phyloP scores from a whole-genome alignment of 2,888 invertebrate species.

The Sphinx pinastri region DNA sequence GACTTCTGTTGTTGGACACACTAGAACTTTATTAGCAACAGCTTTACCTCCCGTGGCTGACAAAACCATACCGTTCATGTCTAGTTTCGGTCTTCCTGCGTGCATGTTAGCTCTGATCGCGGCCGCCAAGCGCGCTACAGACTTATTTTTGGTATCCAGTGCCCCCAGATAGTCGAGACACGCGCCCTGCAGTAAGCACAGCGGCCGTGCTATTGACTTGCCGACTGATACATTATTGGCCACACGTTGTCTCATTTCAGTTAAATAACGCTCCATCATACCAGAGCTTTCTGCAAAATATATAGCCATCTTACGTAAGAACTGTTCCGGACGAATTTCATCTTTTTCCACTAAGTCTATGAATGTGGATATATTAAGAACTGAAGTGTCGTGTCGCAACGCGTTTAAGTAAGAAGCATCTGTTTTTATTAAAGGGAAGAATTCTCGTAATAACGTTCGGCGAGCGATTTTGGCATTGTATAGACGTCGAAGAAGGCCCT shows the following conservation, averaged over 20 bases:
- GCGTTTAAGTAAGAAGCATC: constrained; percentile 59
- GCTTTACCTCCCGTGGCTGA: constrained; percentile 54
- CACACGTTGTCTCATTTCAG: constrained; percentile 30
- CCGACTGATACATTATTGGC: constrained; percentile 16
- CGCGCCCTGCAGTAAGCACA: constrained; percentile 32
- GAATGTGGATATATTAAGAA: constrained; percentile 44
- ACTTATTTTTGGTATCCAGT: constrained; percentile 36
- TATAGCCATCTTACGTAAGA: constrained; percentile 51
- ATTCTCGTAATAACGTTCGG: constrained; percentile 49
- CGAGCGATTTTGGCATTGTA: constrained; percentile 52
- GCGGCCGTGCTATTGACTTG: constrained; percentile 35
- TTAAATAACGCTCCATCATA: constrained; percentile 44
- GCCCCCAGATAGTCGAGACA: constrained; percentile 36
- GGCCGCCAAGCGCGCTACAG: constrained; percentile 40
- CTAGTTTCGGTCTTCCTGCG: constrained; percentile 48
- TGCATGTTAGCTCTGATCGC: constrained; percentile 55
- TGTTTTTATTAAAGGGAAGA: constrained; percentile 51
- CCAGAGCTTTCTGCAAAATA: constrained; percentile 61
- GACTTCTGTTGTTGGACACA: constrained; percentile 44
- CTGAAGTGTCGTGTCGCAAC: constrained; percentile 53
- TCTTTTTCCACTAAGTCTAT: constrained; percentile 38
- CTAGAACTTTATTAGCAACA: constrained; percentile 51
- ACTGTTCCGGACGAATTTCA: constrained; percentile 35
- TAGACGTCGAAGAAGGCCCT: constrained; percentile 44
- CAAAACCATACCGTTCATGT: constrained; percentile 52